Base-by-base conservation (phyloP, 2,113 vertebrate genomes). In the Procavia capensis region DNA sequence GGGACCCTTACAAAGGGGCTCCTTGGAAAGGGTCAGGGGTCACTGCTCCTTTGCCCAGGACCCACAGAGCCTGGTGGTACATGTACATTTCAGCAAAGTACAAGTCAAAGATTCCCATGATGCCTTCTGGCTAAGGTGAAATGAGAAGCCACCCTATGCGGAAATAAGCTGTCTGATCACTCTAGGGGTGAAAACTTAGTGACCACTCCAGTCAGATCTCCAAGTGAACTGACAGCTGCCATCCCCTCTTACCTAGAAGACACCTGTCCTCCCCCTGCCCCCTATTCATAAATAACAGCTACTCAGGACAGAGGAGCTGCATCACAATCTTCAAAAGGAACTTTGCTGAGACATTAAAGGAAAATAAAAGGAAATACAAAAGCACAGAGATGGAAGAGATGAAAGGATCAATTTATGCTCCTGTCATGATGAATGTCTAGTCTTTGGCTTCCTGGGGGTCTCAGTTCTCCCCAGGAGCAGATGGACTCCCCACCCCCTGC, bases 301-400 rank as follows among this genome's bases (percentile, higher is more conserved):
- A 34, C 72, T 93, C 43, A 36, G 72, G 79, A 43, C n/a, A 66
- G 43, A 74, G 68, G 68, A 92, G 47, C 68, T 75, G 59, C 66
- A 45, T 59, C 50, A 27, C 88, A 78, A 81, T 86, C 91, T 97
- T 95, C 95, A 94, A 96, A 97, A 78, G 94, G 63, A 91, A 79
- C 66, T 96, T 94, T 91, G 89, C 79, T 25, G 80, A 94, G 93
- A 94, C 97, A 96, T 96, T 85, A 97, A 97, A 96, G 87, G 70
- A 27, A 96, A 96, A 95, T 94, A 36, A 96, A 97, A 95, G 82
- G 86, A 84, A 61, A 75, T 86, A 17, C 90, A 34, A 91, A 97
- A 96, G 91, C 27, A 19, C 68, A 61, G 83, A 85, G 84, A 31
- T 43, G 29, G 85, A 50, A 83, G 43, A 90, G 84, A 96, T 94